These are phyloP conservation scores for Catharus fuscescens DNA, from an alignment of 2,113 vertebrate species.

Conservation along the genomic window DNA sequence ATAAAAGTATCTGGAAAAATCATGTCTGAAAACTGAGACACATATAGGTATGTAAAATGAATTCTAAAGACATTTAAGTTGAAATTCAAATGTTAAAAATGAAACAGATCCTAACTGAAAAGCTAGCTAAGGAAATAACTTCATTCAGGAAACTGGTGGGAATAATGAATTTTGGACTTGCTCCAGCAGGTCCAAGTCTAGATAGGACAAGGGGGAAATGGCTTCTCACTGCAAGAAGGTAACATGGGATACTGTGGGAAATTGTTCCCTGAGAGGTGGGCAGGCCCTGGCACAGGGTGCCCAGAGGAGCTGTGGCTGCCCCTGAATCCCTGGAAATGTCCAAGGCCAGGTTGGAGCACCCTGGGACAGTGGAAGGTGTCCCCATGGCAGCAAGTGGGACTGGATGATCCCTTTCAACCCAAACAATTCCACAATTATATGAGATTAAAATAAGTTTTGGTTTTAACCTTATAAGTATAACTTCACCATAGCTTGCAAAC, in stretches of 20 bases:
- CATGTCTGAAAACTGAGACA: background rate
- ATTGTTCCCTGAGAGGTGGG: no score
- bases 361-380: background rate
- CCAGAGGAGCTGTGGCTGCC: background rate
- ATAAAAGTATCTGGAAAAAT: background rate
- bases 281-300: background rate
- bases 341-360: background rate
- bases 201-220: background rate
- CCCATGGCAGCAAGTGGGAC: background rate
- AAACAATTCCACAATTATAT: background rate
- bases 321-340: background rate
- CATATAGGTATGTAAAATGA: background rate
- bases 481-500: constrained; percentile 90
- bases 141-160: background rate
- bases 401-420: background rate
- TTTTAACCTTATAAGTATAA: constrained; percentile 94
- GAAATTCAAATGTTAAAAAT: background rate
- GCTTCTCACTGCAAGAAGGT: background rate
- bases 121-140: background rate
- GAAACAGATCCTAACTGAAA: background rate
- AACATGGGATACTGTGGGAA: background rate
- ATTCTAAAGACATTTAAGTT: background rate
- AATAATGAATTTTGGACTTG: background rate
- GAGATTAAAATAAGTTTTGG: background rate
- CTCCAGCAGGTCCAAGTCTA: background rate